Percentiles rank a stretch among this genome's conserved stretches.
Evolutionary conservation across 1,140 invertebrate genomes (phyloP).

Genomic region (Adoxophyes honmai): DNA sequence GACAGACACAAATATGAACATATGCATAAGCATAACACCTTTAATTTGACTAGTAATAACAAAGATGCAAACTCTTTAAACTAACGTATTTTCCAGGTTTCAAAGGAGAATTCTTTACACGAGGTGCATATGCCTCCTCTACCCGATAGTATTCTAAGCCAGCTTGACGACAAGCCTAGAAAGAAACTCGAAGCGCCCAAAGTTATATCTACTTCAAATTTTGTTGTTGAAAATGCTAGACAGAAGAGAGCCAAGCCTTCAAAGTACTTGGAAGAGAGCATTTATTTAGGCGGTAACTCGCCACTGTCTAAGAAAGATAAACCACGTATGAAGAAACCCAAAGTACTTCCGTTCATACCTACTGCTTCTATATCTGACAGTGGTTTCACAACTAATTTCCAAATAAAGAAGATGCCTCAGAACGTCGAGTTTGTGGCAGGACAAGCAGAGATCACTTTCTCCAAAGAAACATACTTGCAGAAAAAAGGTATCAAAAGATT

Average conservation of each 20-base stretch:
- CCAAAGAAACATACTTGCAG: conserved; percentile 48
- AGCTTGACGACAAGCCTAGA: conserved; percentile 49
- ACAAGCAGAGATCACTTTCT: conserved; percentile 38
- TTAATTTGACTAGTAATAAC: too few relatives aligned
- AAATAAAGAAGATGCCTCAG: conserved; percentile 47
- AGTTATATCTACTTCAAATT: conserved; percentile 49
- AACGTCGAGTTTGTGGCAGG: conserved; percentile 52
- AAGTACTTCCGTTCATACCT: conserved; percentile 60
- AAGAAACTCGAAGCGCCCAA: conserved; percentile 35
- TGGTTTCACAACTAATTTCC: conserved; percentile 61
- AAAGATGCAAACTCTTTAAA: too few relatives aligned
- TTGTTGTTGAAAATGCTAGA: conserved; percentile 48
- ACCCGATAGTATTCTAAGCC: conserved; percentile 39
- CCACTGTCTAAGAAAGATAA: conserved; percentile 38
- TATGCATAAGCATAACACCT: too few relatives aligned
- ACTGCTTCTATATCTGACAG: conserved; percentile 50
- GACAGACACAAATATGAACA: too few relatives aligned
- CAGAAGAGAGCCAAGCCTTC: conserved; percentile 54
- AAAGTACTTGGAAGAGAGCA: conserved; percentile 62
- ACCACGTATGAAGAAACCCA: conserved; percentile 40
- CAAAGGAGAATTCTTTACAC: conserved; percentile 41
- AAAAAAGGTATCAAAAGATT: conserved; percentile 48
- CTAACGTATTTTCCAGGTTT: conserved; percentile 40
- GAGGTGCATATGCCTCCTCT: conserved; percentile 47
- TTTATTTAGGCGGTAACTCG: conserved; percentile 47